Evolutionary conservation across 2,797 vertebrate genomes (phyloP), one percentile per base, ranked within the genome.

Genomic region (Remorina albescens): DNA sequence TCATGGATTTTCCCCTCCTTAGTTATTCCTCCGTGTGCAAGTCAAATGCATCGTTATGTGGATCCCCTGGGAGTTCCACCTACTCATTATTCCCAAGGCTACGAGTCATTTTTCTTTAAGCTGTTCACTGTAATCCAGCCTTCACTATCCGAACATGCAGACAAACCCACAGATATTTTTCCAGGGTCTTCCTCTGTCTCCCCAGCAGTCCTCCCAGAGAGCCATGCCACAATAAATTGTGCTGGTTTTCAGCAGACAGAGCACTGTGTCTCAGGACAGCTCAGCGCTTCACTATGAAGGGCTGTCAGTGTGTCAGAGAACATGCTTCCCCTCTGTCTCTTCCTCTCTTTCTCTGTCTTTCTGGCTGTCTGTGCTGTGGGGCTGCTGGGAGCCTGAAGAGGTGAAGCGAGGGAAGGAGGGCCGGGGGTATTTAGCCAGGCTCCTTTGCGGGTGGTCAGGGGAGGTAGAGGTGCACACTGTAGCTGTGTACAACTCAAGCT

Each of bases 201-300:
- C 59, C 71, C 23, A 60, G 64, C 80, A 71, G 80, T 58, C 78
- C 78, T 84, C 67, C 66, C 71, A 34, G 74, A 80, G 80, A 83
- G 78, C 67, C 26, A 47, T 41, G 82, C 74, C 85, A 85, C 83
- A 74, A 39, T 82, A 82, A 76, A 86, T 80, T 58, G 81, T 64
- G 66, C 69, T 57, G 81, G 62, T 67, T 90, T 67, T 74, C 72
- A 82, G 74, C 62, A 74, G 80, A 81, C 73, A 80, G 41, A 61
- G 44, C 58, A 73, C 79, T 85, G 72, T 76, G 80, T 88, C 82
- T 89, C 67, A 81, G 86, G 88, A 83, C 87, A 80, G 86, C 86
- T 58, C 68, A 16, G 59, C 37, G 56, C 86, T 87, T 84, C 71
- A 51, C 63, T 39, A 47, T 86, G 86, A 84, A 87, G 80, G 71